A percentile compares a stretch with the other conserved stretches of the same genome.
Evolutionary conservation across 2,113 vertebrate species (phyloP).

Genomic region (rabbit (Oryctolagus cuniculus)): mOryCun1.1 NC_091434.1:72454001-72454500

Average conservation of each 20-base stretch:
- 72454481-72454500: not conserved
- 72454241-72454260: not conserved
- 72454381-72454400: not conserved
- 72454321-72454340: not conserved
- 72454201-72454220: not conserved
- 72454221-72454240: not conserved
- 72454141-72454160: not conserved
- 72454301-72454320: not conserved
- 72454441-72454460: not conserved
- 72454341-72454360: not conserved
- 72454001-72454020: not conserved
- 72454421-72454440: not conserved
- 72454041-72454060: not conserved
- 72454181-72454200: not conserved
- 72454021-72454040: not conserved
- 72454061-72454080: not conserved
- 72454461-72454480: not conserved
- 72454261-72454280: not conserved
- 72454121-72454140: not conserved
- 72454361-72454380: not conserved
- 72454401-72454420: not conserved
- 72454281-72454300: rapidly evolving
- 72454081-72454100: not conserved
- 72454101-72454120: not conserved
- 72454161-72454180: not conserved